Percentiles rank a stretch among this genome's conserved stretches.
These are phyloP conservation scores for Scarus forsteni DNA, from an alignment of 2,797 vertebrate genomes.

Conservation along the genomic window DNA sequence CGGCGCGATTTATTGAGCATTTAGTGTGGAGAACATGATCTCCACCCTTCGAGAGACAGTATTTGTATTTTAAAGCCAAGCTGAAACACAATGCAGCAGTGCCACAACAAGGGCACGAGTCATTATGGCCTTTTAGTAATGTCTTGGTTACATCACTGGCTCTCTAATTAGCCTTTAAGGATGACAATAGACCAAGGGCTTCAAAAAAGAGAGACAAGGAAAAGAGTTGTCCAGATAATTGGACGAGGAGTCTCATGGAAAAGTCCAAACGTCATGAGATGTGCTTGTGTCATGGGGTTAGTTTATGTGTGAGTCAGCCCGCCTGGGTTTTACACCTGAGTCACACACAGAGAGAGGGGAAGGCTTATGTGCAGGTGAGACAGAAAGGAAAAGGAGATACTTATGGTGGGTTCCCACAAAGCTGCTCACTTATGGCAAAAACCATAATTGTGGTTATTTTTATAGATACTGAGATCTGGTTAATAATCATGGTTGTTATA, in stretches of 20 bases:
- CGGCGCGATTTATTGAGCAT: constrained; percentile 77
- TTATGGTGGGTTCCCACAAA: no score
- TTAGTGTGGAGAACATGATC: constrained; percentile 63
- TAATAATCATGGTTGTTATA: constrained; percentile 8
- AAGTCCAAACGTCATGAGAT: constrained; percentile 34
- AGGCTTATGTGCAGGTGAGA: constrained; percentile 26
- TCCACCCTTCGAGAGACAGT: constrained; percentile 26
- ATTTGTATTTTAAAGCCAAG: constrained; percentile 58
- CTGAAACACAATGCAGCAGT: constrained; percentile 47
- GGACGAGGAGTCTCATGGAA: constrained; percentile 56
- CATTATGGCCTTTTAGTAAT: constrained; percentile 64
- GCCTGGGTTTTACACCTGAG: constrained; percentile 62
- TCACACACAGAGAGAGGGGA: constrained; percentile 39
- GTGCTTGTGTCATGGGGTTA: constrained; percentile 55
- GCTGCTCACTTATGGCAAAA: no score
- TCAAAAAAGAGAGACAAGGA: constrained; percentile 30
- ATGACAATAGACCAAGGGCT: constrained; percentile 46
- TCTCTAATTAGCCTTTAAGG: constrained; percentile 71
- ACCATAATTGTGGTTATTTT: no score
- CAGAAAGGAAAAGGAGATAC: not conserved
- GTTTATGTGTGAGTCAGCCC: constrained; percentile 60
- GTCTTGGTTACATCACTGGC: constrained; percentile 67
- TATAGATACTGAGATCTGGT: no score
- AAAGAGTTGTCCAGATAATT: constrained; percentile 61
- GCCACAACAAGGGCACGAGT: constrained; percentile 46